Base-by-base conservation (phyloP, 2,888 invertebrate genomes). In the Galerucella calmariensis region DNA sequence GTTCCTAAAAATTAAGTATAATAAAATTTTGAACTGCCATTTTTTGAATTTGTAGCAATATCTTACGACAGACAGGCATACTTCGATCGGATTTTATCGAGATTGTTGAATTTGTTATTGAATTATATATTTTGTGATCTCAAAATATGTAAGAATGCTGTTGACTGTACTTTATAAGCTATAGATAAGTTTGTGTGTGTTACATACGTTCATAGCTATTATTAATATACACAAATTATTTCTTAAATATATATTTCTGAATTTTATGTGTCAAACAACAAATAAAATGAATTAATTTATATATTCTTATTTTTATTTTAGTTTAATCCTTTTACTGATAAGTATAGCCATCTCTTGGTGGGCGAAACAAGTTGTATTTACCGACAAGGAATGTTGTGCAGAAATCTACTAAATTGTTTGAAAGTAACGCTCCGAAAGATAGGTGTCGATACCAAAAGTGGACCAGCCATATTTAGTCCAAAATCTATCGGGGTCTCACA, bases 121-220 rank as follows among this genome's bases (percentile, higher is more conserved):
- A 85, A 83, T 84, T 85, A 86, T 86, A 85, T 87, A 86, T 87
- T 87, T 87, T 87, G 87, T 87, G 87, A 87, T 87, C 87, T 87
- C 87, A 87, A 86, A 86, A 86, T 86, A 86, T 85, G 85, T 86
- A 86, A 85, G 84, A 81, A 85, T 85, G 84, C 85, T 85, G 86
- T 86, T 86, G 84, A 85, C 82, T 83, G 82, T 83, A 84, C 82
- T 81, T 82, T 81, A 76, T 79, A 82, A 79, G 75, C 75, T 81
- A 82, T 84, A 84, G 81, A 84, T 84, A 85, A 81, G 83, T 83
- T 84, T 84, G 85, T 85, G 85, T 85, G 85, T 85, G 78, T 79
- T 77, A 83, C 83, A 83, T 81, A 82, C 82, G 84, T 84, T 84
- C 85, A 85, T 85, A 83, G 83, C 84, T 85, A 85, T 85, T 84